Evolutionary conservation across 2,113 vertebrate genomes (phyloP).

Genomic region (Rhadina sibilatrix): DNA sequence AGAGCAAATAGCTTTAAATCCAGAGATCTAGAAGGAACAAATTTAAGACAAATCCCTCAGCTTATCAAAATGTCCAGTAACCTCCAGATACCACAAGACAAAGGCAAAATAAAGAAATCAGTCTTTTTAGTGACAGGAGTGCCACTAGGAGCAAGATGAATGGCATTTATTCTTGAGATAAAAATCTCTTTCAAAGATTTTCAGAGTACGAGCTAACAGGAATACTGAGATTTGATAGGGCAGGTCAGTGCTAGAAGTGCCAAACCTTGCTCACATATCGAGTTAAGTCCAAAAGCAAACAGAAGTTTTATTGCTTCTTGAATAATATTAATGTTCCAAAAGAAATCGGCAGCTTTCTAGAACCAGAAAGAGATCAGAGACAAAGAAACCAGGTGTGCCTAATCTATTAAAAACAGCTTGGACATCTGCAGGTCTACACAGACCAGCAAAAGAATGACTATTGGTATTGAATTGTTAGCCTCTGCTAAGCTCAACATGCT

Average conservation of each 20-base stretch:
- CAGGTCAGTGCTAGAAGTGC: neutral
- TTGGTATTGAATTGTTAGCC: neutral
- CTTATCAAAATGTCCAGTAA: neutral
- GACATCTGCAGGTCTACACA: neutral
- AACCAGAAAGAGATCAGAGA: neutral
- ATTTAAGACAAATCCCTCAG: neutral
- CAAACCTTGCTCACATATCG: neutral
- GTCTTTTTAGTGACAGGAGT: neutral
- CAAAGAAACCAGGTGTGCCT: neutral
- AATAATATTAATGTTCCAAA: accelerated
- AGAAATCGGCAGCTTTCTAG: neutral
- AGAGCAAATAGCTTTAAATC: neutral
- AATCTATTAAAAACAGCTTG: neutral
- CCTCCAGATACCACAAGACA: neutral
- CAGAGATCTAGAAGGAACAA: neutral
- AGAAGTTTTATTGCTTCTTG: neutral
- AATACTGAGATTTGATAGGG: neutral
- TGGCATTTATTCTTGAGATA: neutral
- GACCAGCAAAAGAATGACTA: neutral
- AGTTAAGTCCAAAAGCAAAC: neutral
- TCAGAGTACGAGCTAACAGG: neutral
- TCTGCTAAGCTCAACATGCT: neutral
- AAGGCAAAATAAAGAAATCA: neutral
- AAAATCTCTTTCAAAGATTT: neutral
- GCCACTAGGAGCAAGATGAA: neutral